Base-by-base conservation (phyloP, 2,113 vertebrate genomes). In the Cottus gobio region DNA sequence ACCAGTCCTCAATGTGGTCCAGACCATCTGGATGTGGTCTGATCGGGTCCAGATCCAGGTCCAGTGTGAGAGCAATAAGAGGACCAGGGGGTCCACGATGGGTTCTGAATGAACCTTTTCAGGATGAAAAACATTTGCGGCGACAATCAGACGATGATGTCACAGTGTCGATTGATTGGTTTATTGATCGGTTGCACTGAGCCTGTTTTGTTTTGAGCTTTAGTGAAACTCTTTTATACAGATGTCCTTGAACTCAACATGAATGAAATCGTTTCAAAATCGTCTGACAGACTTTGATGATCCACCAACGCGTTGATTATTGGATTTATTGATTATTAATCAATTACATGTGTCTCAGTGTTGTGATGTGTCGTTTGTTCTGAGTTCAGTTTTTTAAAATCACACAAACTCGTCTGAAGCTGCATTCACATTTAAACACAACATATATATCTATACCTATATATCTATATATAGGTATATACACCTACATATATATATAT, bases 71-170 rank as follows among this genome's bases (percentile, higher is more conserved):
- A 89, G 89, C 91, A 91, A 91, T 91, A 90, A 90, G 54, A 64
- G 42, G 75, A 66, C 22, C 22, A 7, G 18, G 7, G 20, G 15
- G 30, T 61, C 16, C 16, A 0, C 0, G 61, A 26, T 5, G 13
- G 24, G 62, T n/a, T 37, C n/a, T 26, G 62, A 37, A 24, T 37
- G 36, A 42, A 42, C 4, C 18, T 22, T 52, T 63, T 81, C 70
- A 85, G 82, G 82, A 60, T 42, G 66, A 78, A 44, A 70, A 77
- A 15, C 44, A 11, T 54, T 63, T 71, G 87, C 83, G 71, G 70
- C 37, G 92, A 92, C 90, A 91, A 93, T 93, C 92, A 84, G 80
- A 71, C 18, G 22, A 74, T 76, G 72, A 73, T 71, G 60, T 83
- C 85, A 83, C 56, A 13, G 54, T 22, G 18, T 62, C 39, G 70